Conservation (phyloP, 2,888 invertebrate species). For the Icerya purchasi region DNA sequence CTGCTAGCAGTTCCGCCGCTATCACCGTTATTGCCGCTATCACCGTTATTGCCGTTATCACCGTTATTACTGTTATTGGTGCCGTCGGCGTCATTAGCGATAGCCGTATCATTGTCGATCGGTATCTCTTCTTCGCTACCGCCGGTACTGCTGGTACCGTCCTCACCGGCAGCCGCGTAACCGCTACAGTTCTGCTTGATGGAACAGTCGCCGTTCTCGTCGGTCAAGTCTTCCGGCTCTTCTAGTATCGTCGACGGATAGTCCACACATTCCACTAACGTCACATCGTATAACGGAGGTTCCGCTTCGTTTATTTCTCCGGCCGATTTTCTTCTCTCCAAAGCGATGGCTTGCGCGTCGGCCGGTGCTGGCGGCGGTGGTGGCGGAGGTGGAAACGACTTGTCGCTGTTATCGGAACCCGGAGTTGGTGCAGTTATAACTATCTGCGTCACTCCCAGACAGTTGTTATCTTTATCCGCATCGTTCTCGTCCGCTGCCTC, state of each 20-base stretch:
- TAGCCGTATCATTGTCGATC: constrained; percentile 12
- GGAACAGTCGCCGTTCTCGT: constrained; percentile 18
- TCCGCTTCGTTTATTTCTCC: constrained; percentile 17
- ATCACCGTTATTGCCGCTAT: constrained; percentile 11
- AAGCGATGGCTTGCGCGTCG: constrained; percentile 10
- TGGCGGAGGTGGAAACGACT: constrained; percentile 42
- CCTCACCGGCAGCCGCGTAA: constrained; percentile 22
- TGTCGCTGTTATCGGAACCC: constrained; percentile 67
- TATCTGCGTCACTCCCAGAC: constrained; percentile 67
- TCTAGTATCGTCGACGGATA: constrained; percentile 15
- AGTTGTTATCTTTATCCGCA: constrained; percentile 23
- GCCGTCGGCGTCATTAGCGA: neutral
- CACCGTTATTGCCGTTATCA: constrained; percentile 8
- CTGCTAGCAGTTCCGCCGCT: constrained; percentile 6
- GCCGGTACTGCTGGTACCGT: constrained; percentile 20
- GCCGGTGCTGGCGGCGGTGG: constrained; percentile 30
- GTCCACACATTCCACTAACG: constrained; percentile 11
- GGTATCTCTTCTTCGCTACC: constrained; percentile 14
- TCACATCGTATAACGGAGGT: constrained; percentile 12
- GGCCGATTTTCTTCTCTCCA: constrained; percentile 19
- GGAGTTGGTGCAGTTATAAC: constrained; percentile 87
- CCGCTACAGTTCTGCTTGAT: constrained; percentile 16
- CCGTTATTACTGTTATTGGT: constrained; percentile 13
- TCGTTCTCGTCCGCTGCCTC: constrained; percentile 1
- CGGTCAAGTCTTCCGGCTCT: constrained; percentile 18